Base-by-base conservation (phyloP, 2,797 vertebrate species). In the Sebastes cheni region DNA sequence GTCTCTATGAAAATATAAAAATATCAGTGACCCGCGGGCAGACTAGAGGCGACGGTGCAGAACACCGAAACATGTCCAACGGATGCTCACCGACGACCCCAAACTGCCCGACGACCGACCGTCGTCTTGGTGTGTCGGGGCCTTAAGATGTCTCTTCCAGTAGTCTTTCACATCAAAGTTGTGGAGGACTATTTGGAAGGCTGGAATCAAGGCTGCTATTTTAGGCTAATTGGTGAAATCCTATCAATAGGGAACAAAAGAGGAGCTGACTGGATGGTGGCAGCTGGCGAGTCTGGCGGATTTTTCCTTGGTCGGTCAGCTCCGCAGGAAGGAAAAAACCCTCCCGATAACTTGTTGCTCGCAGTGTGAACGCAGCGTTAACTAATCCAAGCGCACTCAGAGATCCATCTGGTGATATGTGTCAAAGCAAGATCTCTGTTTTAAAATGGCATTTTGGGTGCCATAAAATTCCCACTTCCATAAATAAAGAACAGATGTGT, bases 401-500 rank as follows among this genome's bases (percentile, higher is more conserved):
- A 79, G 20, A 55, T 74, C 65, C 52, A 67, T 75, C 54, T 67
- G 32, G 34, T 67, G 70, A 60, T 30, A n/a, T 39, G 54, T 71
- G 29, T 78, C 29, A 36, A 80, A 22, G 46, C 32, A 42, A 42
- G 67, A 84, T 29, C 0, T 64, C 39, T 77, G 11, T 36, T 85
- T 68, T 90, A 72, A 89, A 75, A 46, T 4, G 61, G 60, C 86
- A 75, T 50, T 22, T 13, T 16, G 72, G 72, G 85, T 4, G 36
- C 68, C 72, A 55, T 80, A 50, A 59, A 80, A 80, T 68, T 59
- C 65, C 68, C 52, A 64, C 72, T 20, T 75, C 72, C 29, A 78
- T 74, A 73, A 86, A 84, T 68, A 64, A 76, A 50, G 67, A 81
- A 59, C 90, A 90, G 89, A 87, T 90, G 90, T 85, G 67, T 65